These are phyloP conservation scores for Phylloscopus collybita DNA, from an alignment of 2,797 vertebrate genomes.

Conservation along the genomic window DNA sequence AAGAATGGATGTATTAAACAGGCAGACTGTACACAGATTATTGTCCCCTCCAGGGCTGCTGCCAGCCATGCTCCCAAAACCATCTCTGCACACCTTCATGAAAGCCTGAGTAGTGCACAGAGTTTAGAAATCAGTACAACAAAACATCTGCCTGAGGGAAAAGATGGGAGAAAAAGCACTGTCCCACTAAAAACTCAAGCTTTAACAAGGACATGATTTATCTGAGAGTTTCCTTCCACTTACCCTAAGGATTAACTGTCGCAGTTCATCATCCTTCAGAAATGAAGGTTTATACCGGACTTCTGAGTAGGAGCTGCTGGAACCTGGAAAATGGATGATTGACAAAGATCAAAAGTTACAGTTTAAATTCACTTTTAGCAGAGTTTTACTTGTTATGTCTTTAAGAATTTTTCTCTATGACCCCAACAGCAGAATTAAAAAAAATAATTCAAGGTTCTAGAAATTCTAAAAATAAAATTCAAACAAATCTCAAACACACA, in stretches of 20 bases:
- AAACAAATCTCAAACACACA: neutral
- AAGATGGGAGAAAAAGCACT: neutral
- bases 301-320: slow-evolving; percentile 84
- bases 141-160: neutral
- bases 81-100: neutral
- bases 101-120: neutral
- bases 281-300: slow-evolving; percentile 89
- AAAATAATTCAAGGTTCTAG: neutral
- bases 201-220: neutral
- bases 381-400: neutral
- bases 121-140: neutral
- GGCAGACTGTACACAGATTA: neutral
- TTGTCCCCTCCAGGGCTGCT: neutral
- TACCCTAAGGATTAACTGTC: slow-evolving; percentile 91
- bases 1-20: neutral
- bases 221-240: slow-evolving; percentile 13
- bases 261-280: slow-evolving; percentile 91
- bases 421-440: neutral
- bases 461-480: neutral
- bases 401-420: neutral
- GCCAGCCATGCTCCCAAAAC: neutral
- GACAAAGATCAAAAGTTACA: neutral
- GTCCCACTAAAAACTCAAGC: neutral
- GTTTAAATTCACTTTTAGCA: neutral
- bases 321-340: slow-evolving; percentile 77